Evolutionary conservation across 2,113 vertebrate species (phyloP).

Genomic region (Syngnathus floridae): DNA sequence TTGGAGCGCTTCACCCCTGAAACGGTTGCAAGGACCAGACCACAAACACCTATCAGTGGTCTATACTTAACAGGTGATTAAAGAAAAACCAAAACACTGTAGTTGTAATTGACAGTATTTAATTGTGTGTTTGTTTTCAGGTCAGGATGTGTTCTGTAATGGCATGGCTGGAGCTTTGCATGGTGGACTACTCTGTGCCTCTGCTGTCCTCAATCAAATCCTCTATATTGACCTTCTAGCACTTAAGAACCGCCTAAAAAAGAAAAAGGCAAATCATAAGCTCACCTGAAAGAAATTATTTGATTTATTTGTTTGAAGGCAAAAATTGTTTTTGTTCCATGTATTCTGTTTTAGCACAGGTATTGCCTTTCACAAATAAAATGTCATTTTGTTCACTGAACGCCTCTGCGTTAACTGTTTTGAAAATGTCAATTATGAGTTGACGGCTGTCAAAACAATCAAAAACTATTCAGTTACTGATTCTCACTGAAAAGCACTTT

Average conservation of each 20-base stretch:
- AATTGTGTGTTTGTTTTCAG: constrained; percentile 38
- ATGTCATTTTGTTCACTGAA: no score
- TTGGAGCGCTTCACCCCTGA: constrained; percentile 67
- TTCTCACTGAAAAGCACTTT: no score
- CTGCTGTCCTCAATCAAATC: constrained; percentile 66
- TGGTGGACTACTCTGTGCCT: constrained; percentile 73
- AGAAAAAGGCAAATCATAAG: constrained; percentile 9
- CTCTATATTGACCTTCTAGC: constrained; percentile 75
- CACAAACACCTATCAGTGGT: constrained; percentile 62
- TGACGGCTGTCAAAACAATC: no score
- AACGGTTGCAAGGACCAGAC: constrained; percentile 55
- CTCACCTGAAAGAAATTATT: not conserved
- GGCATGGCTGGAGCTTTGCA: constrained; percentile 77
- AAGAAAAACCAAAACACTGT: not conserved
- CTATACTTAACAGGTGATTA: constrained; percentile 73
- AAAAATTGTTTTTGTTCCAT: no score
- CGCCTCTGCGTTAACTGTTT: no score
- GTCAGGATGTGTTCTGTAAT: constrained; percentile 77
- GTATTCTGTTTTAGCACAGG: no score
- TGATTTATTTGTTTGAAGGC: not conserved
- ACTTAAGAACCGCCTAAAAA: constrained; percentile 70
- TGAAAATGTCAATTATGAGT: no score
- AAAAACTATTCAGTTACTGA: no score
- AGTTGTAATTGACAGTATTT: not conserved
- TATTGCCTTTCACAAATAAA: no score